Conservation (phyloP, 2,888 invertebrate species). For the Tiphia femorata region DNA sequence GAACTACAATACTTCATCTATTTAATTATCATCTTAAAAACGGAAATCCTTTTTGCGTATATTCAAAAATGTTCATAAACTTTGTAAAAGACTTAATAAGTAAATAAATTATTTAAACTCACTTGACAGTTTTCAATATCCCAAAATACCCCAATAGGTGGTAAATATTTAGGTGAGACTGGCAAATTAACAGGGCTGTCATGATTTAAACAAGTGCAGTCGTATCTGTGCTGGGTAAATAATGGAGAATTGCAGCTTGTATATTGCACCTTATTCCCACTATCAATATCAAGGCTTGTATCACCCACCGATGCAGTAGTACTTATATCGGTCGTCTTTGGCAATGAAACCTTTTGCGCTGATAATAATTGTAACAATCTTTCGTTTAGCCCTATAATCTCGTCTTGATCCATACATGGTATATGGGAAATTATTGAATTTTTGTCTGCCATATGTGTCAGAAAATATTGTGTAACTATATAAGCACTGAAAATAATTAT, state of each 20-base stretch:
- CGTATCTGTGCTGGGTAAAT: conserved; percentile 43
- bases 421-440: conserved; percentile 35
- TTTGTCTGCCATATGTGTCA: conserved; percentile 49
- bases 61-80: not conserved
- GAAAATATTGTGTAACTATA: conserved; percentile 19
- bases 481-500: conserved; percentile 22
- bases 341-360: conserved; percentile 37
- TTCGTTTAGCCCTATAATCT: conserved; percentile 58
- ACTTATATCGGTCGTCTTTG: conserved; percentile 35
- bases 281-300: conserved; percentile 43
- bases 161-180: conserved; percentile 65
- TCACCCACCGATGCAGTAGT: conserved; percentile 41
- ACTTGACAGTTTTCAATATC: conserved; percentile 93
- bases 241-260: conserved; percentile 27
- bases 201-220: conserved; percentile 51
- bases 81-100: not conserved
- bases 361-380: conserved; percentile 55
- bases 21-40: too few species aligned
- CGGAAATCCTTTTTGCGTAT: not conserved
- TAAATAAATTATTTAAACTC: conserved; percentile 32
- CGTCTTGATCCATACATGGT: conserved; percentile 47
- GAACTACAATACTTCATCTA: too few species aligned
- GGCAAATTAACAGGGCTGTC: conserved; percentile 49
- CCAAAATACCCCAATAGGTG: conserved; percentile 91
- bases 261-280: conserved; percentile 25